Evolutionary conservation across 2,113 vertebrate species (phyloP), one percentile per base, ranked within the genome.

Genomic region (Hystrix cristata): DNA sequence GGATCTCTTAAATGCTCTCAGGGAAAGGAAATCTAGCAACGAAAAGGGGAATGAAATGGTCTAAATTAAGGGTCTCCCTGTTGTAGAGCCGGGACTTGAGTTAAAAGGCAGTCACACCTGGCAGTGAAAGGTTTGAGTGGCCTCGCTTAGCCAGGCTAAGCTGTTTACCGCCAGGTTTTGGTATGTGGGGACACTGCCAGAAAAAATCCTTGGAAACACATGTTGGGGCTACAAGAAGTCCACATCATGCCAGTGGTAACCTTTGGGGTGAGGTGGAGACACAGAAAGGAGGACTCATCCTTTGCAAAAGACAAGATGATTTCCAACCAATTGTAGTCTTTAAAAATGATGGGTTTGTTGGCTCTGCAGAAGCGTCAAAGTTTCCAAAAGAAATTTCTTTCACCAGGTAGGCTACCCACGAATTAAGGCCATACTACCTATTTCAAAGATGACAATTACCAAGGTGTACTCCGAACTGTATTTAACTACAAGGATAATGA

Each of bases 101-200:
- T 85, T 85, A 91, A 94, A 95, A 96, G 34, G 46, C 91, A 93
- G 90, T 85, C 91, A 87, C 91, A 80, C 87, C 82, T 84, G 91
- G 79, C 1, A 16, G 46, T 15, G 48, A 83, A 71, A 13, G 64
- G 59, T 94, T 88, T 48, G 79, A 43, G 19, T 88, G 53, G 59
- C 55, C 74, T 91, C 81, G 78, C 89, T 74, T 90, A 91, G 82
- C 46, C 46, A 88, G 74, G 81, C 89, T 69, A 76, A 87, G 38
- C 65, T 90, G 55, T 95, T 97, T 90, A 88, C 71, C 78, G 69
- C 53, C 64, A 89, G 79, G 65, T 91, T 92, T 84, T 74, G 85
- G 86, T 86, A 95, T 46, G 89, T 78, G 85, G 7, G 38, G 74
- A 87, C 62, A 84, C 59, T 91, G 87, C 84, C 67, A 46, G 89